Conservation (phyloP, 2,797 vertebrate genomes). For the Acrossocheilus wenchowensis region DNA sequence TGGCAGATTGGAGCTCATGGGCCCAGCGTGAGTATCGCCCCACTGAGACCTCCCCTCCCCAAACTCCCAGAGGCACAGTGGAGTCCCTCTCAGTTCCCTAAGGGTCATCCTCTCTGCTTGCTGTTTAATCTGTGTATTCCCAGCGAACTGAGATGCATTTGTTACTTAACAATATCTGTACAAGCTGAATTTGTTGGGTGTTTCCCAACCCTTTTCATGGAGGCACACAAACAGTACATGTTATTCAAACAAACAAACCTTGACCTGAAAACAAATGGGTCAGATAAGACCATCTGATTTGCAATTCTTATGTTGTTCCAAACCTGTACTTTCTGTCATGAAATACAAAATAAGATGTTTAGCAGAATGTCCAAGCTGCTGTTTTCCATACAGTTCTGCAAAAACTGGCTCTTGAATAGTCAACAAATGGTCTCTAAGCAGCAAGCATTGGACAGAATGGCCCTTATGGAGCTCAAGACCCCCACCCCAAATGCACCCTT, state of each 20-base stretch:
- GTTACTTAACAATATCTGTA: neutral
- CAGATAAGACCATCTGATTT: neutral
- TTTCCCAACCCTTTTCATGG: neutral
- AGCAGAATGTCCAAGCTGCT: neutral
- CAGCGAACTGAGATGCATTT: neutral
- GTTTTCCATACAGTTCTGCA: neutral
- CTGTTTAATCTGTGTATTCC: slow-evolving; percentile 1
- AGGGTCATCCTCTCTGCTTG: slow-evolving; percentile 55
- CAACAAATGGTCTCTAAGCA: neutral
- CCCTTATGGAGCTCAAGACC: slow-evolving; percentile 8
- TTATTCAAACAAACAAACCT: neutral
- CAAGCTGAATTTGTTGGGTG: neutral
- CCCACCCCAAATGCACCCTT: neutral
- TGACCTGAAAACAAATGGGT: neutral
- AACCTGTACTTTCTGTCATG: neutral
- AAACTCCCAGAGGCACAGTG: slow-evolving; percentile 32
- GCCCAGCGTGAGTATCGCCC: slow-evolving; percentile 91
- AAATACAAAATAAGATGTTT: neutral
- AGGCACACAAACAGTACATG: neutral
- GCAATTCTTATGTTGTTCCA: neutral
- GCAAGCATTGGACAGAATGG: neutral
- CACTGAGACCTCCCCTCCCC: slow-evolving; percentile 15
- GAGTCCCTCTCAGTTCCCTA: slow-evolving; percentile 59
- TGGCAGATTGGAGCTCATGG: slow-evolving; percentile 87
- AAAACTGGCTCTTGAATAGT: neutral